These are phyloP conservation scores for Syngnathus scovelli DNA, from an alignment of 2,113 vertebrate species.

Conservation along the genomic window DNA sequence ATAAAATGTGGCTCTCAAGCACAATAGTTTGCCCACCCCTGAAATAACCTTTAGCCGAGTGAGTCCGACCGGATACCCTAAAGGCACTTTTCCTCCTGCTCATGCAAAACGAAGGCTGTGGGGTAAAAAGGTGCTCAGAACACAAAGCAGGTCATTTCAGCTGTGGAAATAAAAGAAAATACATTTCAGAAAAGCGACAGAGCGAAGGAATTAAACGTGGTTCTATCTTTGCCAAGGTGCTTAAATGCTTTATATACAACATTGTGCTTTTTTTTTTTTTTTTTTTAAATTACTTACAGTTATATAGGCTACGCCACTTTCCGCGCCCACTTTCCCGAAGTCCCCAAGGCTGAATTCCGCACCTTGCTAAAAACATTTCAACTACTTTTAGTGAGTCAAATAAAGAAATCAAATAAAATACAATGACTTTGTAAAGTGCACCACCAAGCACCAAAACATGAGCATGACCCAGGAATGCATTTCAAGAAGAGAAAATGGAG, in stretches of 20 bases:
- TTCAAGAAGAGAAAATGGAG: background rate
- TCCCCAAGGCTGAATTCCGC: slow-evolving; percentile 25
- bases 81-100: background rate
- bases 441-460: background rate
- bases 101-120: slow-evolving; percentile 5
- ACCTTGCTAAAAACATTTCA: slow-evolving; percentile 39
- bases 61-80: background rate
- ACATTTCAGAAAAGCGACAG: background rate
- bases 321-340: slow-evolving; percentile 44
- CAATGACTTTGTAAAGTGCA: background rate
- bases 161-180: slow-evolving; percentile 38
- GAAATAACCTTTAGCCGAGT: background rate
- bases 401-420: background rate
- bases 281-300: slow-evolving; percentile 52
- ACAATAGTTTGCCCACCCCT: background rate
- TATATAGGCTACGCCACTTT: slow-evolving; percentile 53
- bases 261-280: background rate
- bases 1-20: background rate
- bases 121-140: slow-evolving; percentile 7
- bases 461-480: background rate
- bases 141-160: slow-evolving; percentile 26
- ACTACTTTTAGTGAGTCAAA: background rate
- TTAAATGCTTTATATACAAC: background rate
- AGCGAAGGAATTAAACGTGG: background rate
- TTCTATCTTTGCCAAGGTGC: slow-evolving; percentile 1